phyloP scores from a whole-genome alignment of 2,888 invertebrate genomes.

The Uloborus plumipes region DNA sequence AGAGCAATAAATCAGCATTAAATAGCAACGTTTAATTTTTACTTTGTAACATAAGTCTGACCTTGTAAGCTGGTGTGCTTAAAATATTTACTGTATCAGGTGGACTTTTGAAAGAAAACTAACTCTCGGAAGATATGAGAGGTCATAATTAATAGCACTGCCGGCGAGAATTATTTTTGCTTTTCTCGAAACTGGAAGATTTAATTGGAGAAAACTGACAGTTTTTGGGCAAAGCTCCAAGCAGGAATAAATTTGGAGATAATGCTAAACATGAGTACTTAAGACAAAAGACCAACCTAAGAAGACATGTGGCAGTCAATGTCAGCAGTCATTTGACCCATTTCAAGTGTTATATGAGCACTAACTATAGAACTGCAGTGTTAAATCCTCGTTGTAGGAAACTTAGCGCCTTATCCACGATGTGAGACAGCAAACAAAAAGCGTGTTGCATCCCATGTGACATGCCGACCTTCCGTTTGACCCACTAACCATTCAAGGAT shows the following conservation, averaged over 20 bases:
- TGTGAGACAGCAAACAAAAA: constrained; percentile 7
- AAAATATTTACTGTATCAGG: too few relatives aligned
- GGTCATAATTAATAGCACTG: too few relatives aligned
- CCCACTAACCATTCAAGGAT: constrained; percentile 42
- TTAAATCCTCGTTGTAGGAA: constrained; percentile 6
- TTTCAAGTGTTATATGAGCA: constrained; percentile 23
- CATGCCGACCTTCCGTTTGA: constrained; percentile 49
- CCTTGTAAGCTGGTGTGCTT: too few relatives aligned
- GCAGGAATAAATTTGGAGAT: constrained; percentile 7
- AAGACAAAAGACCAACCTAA: constrained; percentile 1
- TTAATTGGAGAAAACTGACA: too few relatives aligned
- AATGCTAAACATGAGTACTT: constrained; percentile 27
- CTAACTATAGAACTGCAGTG: constrained; percentile 3
- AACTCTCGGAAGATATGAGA: too few relatives aligned
- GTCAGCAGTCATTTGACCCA: constrained; percentile 30
- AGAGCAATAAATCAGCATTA: too few relatives aligned
- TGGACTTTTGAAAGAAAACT: too few relatives aligned
- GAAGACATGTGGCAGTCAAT: constrained; percentile 20
- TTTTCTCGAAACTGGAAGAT: too few relatives aligned
- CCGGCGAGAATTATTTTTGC: too few relatives aligned
- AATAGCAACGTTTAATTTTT: too few relatives aligned
- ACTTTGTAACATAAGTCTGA: too few relatives aligned
- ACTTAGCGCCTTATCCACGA: neutral
- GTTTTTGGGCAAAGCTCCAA: constrained; percentile 1
- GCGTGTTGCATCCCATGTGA: constrained; percentile 35